Evolutionary conservation across 2,888 invertebrate species (phyloP), one percentile per base, ranked within the genome.

Genomic region (Mylabris sibirica): DNA sequence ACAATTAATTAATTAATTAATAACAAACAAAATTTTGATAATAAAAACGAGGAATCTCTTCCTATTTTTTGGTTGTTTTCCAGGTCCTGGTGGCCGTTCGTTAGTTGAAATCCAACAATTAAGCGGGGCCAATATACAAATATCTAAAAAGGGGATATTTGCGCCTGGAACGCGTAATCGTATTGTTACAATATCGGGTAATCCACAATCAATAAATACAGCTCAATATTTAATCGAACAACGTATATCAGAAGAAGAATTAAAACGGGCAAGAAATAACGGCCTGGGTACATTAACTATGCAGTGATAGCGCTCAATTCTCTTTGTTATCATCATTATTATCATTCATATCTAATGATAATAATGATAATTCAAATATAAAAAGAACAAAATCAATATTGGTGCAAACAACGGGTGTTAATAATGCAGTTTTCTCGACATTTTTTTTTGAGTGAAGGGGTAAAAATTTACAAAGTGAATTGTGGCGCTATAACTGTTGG

Each of bases 141-240:
- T 98, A 88, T 97, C 97, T 79, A 98, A 98, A 90, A 98, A 98
- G 89, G 97, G 97, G 85, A 95, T 95, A 83, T 98, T 96, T 89
- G 95, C 96, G 82, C 97, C 98, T 77, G 97, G 97, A 87, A 98
- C 97, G 78, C 93, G 97, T 86, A 97, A 98, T 89, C 93, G 98
- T 84, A 95, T 97, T 87, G 98, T 98, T 78, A 96, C 97, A 86
- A 97, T 98, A 87, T 93, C 94, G 82, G 98, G 98, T 86, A 91
- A 92, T 82, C 90, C 92, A 82, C 91, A 91, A 86, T 93, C 95
- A 87, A 96, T 98, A 87, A 90, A 90, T 85, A 93, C 93, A 86
- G 98, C 98, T 85, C 94, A 96, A 86, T 95, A 92, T 89, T 92
- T 97, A 87, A 97, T 98, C 88, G 96, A 97, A 88, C 96, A 97